Base-by-base conservation (phyloP, 2,888 invertebrate genomes). In the Oscheius sp. region DNA sequence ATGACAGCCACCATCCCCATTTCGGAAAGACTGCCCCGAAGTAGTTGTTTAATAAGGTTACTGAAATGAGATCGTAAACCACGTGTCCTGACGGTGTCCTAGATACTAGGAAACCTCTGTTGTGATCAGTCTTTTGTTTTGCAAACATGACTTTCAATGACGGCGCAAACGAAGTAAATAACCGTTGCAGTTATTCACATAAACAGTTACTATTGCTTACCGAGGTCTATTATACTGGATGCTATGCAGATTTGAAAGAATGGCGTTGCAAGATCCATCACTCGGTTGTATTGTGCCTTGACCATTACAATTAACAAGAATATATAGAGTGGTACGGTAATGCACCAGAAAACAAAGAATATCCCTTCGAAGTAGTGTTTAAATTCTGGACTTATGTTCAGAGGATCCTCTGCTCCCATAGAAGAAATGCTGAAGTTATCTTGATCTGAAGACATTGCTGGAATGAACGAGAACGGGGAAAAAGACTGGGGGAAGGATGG, bases 11-110 rank as follows among this genome's bases (percentile, higher is more conserved):
- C 56, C 25, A 64, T 13, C 72, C 72, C 72, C 72, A 72, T 66
- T 66, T 72, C 6, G 72, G 72, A 25, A 72, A 72, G 3, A 72
- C 72, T 27, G 72, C 64, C 12, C 64, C 53, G 13, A 72, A 56
- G 29, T 72, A 72, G 41, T 72, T 72, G 16, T 72, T 72, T 9
- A 72, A 56, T 7, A 72, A 41, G 13, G 53, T 72, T 6, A 66
- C 72, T 72, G 56, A 35, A 21, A 55, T 25, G 21, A 6, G 5
- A 5, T 25, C 21, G 55, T 25, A 5, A 55, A 55, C 55, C 21
- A 2, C 23, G 35, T 35, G 35, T 35, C 5, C 35, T 35, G 35
- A 35, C 35, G 35, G 35, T 35, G 35, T 35, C 35, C 35, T 55
- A 21, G 55, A 55, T 21, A 18, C 21, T 13, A 52, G 13, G 35